Base-by-base conservation (phyloP, 2,797 vertebrate species). In the Molossus alvarezi region DNA sequence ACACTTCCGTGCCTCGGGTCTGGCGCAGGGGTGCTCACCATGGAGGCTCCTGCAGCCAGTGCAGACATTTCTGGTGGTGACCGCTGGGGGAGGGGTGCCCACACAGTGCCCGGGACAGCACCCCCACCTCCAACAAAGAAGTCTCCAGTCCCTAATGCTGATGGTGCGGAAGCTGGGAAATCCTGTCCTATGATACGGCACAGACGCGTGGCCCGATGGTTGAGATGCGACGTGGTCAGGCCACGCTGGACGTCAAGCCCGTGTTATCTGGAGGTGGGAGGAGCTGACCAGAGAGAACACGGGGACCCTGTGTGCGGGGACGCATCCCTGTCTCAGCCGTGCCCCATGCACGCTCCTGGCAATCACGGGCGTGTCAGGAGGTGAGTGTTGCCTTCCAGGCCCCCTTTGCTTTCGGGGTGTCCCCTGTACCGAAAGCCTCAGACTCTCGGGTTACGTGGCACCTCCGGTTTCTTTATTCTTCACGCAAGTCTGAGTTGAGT, bases 281-380 rank as follows among this genome's bases (percentile, higher is more conserved):
- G n/a, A 17, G 23, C 13, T 2, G 12, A 2, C 48, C 17, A 33
- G 77, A 64, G 15, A n/a, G 27, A 60, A 85, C 51, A 11, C 29
- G 81, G 53, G 29, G 76, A 33, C 14, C 10, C 20, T 12, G 1
- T 37, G 81, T 57, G 6, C 3, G 76, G 41, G 5, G 72, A 69
- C 21, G 41, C 1, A 6, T 10, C 25, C 3, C 55, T 27, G 0
- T 51, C 29, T 33, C 37, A 4, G 7, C 55, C 1, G 2, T 29
- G 82, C 33, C 76, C 53, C 41, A 0, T 0, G 0, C 4, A 2
- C 2, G 18, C 33, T 71, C 29, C 58, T 3, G 5, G 7, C 13
- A 2, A 13, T 25, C 53, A 51, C 0, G 20, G 17, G 18, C 10
- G 20, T 7, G 15, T 58, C 6, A 0, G 41, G 20, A 4, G 29